Evolutionary conservation across 1,140 invertebrate species (phyloP).

Genomic region (Psilanteris sp.): DNA sequence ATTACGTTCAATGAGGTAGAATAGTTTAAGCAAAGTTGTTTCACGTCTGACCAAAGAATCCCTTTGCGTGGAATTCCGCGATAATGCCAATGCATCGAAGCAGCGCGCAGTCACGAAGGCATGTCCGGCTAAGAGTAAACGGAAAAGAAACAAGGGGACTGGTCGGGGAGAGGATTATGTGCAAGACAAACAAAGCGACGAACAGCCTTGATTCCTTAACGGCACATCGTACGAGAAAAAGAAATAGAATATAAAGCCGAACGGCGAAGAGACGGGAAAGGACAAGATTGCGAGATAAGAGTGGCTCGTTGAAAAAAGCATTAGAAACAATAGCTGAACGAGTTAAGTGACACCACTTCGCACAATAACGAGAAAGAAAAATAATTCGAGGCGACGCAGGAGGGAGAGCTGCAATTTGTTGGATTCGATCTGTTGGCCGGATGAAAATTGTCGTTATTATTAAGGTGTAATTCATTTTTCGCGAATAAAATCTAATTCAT

Average conservation of each 20-base stretch:
- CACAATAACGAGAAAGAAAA: constrained; percentile 36
- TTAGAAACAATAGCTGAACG: constrained; percentile 68
- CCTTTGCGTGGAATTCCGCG: constrained; percentile 56
- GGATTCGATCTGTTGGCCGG: constrained; percentile 28
- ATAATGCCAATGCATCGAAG: constrained; percentile 56
- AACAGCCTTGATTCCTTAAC: constrained; percentile 59
- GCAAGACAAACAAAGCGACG: constrained; percentile 62
- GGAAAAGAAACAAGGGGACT: constrained; percentile 58
- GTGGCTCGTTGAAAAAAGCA: constrained; percentile 44
- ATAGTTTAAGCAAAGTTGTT: constrained; percentile 55
- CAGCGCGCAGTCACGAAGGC: constrained; percentile 54
- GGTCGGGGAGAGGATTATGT: constrained; percentile 61
- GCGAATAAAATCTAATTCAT: constrained; percentile 70
- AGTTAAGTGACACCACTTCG: constrained; percentile 66
- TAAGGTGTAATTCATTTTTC: constrained; percentile 65
- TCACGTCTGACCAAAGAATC: constrained; percentile 47
- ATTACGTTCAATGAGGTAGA: constrained; percentile 48
- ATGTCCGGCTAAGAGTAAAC: constrained; percentile 60
- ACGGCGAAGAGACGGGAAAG: constrained; percentile 36
- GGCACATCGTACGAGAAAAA: constrained; percentile 49
- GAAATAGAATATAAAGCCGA: constrained; percentile 31
- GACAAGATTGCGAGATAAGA: constrained; percentile 44
- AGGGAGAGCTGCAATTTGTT: not conserved
- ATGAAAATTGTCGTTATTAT: constrained; percentile 66
- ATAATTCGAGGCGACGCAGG: constrained; percentile 1